These are phyloP conservation scores for Psix sp. DNA, from an alignment of 1,140 invertebrate species.

Conservation along the genomic window DNA sequence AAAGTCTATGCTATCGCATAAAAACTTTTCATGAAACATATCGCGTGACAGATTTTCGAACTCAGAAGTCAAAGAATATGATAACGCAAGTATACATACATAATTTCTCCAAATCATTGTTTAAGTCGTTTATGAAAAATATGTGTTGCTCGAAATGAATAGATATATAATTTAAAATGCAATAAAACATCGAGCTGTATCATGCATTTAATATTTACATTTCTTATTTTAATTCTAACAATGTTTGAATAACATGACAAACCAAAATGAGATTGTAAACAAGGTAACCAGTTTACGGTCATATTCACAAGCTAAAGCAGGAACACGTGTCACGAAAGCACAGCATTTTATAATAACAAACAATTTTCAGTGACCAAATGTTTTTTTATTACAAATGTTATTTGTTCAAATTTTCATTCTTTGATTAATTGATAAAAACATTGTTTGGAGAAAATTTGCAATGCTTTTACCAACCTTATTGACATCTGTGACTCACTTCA, in stretches of 20 bases:
- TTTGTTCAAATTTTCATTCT: too few species aligned
- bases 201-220: not conserved
- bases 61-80: not conserved
- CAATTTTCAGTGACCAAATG: too few species aligned
- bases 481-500: conserved; percentile 11
- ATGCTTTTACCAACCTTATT: conserved; percentile 29
- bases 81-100: too few species aligned
- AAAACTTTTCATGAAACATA: conserved; percentile 8
- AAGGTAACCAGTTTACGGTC: conserved; percentile 36
- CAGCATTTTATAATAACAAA: too few species aligned
- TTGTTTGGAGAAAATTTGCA: conserved; percentile 15
- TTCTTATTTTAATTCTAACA: conserved; percentile 23
- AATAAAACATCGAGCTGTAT: too few species aligned
- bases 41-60: conserved; percentile 6
- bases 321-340: too few species aligned
- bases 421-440: not conserved
- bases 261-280: conserved; percentile 24
- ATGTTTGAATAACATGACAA: conserved; percentile 33
- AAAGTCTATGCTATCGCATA: not conserved
- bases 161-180: too few species aligned
- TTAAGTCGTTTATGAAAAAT: too few species aligned
- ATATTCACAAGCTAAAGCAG: too few species aligned
- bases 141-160: too few species aligned
- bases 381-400: too few species aligned
- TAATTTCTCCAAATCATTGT: too few species aligned